These are phyloP conservation scores for Drosophila histrio DNA, from an alignment of 2,888 invertebrate species.

Conservation along the genomic window DNA sequence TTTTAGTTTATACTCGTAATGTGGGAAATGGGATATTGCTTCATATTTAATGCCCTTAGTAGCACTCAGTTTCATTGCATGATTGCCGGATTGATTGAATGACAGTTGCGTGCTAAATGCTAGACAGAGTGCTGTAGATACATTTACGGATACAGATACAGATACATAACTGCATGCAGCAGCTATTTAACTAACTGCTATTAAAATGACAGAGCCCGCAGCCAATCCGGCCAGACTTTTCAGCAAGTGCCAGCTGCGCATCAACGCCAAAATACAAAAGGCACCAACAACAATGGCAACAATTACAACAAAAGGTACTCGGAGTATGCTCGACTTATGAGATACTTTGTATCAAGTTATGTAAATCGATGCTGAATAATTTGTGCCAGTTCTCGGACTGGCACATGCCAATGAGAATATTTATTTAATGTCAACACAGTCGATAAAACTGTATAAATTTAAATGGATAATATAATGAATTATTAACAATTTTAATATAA, in stretches of 20 bases:
- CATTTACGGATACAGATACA: conserved; percentile 22
- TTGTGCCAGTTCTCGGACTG: background rate
- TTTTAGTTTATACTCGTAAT: conserved; percentile 11
- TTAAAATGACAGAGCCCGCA: conserved; percentile 71
- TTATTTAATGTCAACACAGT: too few species aligned
- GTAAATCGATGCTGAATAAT: background rate
- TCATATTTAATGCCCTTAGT: conserved; percentile 46
- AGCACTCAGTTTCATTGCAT: conserved; percentile 48
- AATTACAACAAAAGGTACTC: conserved; percentile 10
- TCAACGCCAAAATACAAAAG: conserved; percentile 78
- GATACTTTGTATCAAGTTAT: conserved; percentile 12
- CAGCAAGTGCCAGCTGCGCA: conserved; percentile 78
- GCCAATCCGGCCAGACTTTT: conserved; percentile 69
- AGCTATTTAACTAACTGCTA: conserved; percentile 68
- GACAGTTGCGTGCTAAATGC: conserved; percentile 77
- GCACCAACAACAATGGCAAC: conserved; percentile 24
- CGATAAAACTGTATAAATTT: too few species aligned
- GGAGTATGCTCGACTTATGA: conserved; percentile 13
- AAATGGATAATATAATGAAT: too few species aligned
- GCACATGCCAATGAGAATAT: background rate
- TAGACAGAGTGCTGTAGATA: conserved; percentile 37
- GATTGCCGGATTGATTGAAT: conserved; percentile 73
- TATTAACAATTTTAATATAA: too few species aligned
- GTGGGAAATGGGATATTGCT: conserved; percentile 17
- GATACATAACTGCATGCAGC: conserved; percentile 27